Evolutionary conservation across 2,888 invertebrate genomes (phyloP).

Genomic region (Drosophila paramelanica): DNA sequence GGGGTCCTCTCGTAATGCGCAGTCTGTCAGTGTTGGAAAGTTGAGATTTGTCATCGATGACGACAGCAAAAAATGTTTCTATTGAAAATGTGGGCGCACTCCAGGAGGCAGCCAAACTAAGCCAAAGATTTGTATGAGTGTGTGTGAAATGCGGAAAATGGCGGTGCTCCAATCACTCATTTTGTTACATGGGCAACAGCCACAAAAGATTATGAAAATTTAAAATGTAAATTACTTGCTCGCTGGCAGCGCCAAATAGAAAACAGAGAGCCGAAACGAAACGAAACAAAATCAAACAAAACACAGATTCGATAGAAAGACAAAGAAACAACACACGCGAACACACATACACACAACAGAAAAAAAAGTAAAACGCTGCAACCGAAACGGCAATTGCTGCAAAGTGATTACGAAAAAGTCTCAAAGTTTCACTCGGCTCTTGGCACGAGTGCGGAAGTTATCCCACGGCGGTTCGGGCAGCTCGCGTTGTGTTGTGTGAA

Average conservation of each 20-base stretch:
- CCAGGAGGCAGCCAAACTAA: slow-evolving; percentile 1
- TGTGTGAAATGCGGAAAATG: slow-evolving; percentile 73
- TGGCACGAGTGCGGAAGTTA: slow-evolving; percentile 79
- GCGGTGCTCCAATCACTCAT: slow-evolving; percentile 62
- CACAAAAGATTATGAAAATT: slow-evolving; percentile 71
- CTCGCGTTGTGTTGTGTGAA: slow-evolving; percentile 36
- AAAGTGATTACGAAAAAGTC: slow-evolving; percentile 73
- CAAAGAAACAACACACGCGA: background rate
- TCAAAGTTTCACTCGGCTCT: slow-evolving; percentile 75
- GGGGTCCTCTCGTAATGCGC: slow-evolving; percentile 5
- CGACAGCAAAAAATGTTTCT: slow-evolving; percentile 14
- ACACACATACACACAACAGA: background rate
- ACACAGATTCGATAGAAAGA: slow-evolving; percentile 8
- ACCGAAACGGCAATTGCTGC: slow-evolving; percentile 75
- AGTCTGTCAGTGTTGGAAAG: slow-evolving; percentile 36
- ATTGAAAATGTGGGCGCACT: slow-evolving; percentile 9
- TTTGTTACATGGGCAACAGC: slow-evolving; percentile 59
- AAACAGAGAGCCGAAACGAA: slow-evolving; percentile 18
- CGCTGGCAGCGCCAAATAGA: slow-evolving; percentile 17
- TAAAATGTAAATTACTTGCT: slow-evolving; percentile 74
- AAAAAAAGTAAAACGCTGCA: slow-evolving; percentile 26
- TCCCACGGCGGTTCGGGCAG: slow-evolving; percentile 71
- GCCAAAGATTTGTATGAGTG: slow-evolving; percentile 9
- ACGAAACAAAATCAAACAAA: slow-evolving; percentile 22
- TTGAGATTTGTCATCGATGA: slow-evolving; percentile 34